Evolutionary conservation across 2,888 invertebrate species (phyloP).

Genomic region (Scaptodrosophila latifasciaeformis): DNA sequence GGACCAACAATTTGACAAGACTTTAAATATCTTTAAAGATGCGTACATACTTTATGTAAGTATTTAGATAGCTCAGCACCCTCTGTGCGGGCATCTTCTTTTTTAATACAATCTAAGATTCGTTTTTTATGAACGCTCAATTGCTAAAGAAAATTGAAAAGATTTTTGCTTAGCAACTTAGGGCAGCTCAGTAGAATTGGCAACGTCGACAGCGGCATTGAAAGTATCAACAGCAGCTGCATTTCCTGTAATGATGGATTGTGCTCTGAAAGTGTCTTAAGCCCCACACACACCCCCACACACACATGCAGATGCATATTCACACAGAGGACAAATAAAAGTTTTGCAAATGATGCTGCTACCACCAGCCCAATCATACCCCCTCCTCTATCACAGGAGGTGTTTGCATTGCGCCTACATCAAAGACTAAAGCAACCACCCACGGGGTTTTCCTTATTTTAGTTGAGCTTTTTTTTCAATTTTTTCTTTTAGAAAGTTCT

Average conservation of each 20-base stretch:
- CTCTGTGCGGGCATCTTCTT: slow-evolving; percentile 11
- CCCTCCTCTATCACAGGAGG: background rate
- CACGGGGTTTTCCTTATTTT: too few relatives aligned
- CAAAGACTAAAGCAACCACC: too few relatives aligned
- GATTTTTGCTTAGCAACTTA: slow-evolving; percentile 50
- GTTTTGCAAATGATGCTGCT: slow-evolving; percentile 42
- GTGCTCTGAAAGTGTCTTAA: slow-evolving; percentile 50
- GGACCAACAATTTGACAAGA: too few relatives aligned
- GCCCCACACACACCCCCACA: slow-evolving; percentile 28
- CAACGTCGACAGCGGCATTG: slow-evolving; percentile 2
- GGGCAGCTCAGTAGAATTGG: slow-evolving; percentile 27
- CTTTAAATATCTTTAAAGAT: too few relatives aligned
- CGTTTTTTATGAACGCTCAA: slow-evolving; percentile 64
- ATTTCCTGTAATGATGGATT: slow-evolving; percentile 51
- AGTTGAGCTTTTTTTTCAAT: too few relatives aligned
- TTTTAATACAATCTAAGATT: too few relatives aligned
- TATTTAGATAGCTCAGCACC: slow-evolving; percentile 8
- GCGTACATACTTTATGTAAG: too few relatives aligned
- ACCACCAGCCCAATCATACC: slow-evolving; percentile 1
- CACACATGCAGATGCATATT: background rate
- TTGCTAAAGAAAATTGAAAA: slow-evolving; percentile 65
- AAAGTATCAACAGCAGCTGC: slow-evolving; percentile 4
- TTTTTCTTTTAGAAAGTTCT: background rate
- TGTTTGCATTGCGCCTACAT: too few relatives aligned
- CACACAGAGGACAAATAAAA: slow-evolving; percentile 29